Evolutionary conservation across 2,888 invertebrate genomes (phyloP).

Genomic region (Sarcophaga variegata): DNA sequence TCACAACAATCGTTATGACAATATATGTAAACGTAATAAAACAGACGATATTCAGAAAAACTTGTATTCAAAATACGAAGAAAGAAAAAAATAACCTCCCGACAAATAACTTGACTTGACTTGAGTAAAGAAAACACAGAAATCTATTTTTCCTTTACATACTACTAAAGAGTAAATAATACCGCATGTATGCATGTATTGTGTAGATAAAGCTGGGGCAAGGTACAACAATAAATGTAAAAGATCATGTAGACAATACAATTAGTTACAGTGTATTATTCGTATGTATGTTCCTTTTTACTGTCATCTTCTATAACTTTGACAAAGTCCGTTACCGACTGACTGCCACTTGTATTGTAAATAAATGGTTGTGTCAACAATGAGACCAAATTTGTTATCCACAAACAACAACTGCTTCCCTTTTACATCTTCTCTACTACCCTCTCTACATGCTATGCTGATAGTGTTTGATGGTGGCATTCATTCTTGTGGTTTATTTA

Average conservation of each 20-base stretch:
- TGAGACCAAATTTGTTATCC: constrained; percentile 8
- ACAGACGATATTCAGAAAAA: background rate
- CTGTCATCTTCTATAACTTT: background rate
- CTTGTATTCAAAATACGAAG: background rate
- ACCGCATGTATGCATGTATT: no score
- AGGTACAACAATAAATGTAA: background rate
- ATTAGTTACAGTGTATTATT: constrained; percentile 47
- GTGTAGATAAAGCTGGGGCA: no score
- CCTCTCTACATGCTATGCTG: background rate
- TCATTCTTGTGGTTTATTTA: constrained; percentile 13
- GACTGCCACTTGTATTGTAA: background rate
- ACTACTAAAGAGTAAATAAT: background rate
- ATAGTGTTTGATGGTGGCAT: background rate
- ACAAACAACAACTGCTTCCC: background rate
- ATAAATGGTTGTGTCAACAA: constrained; percentile 2
- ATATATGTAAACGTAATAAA: constrained; percentile 8
- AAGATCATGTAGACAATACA: constrained; percentile 20
- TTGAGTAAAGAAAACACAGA: no score
- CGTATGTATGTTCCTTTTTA: background rate
- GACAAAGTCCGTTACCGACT: background rate
- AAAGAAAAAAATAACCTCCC: background rate
- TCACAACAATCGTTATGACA: constrained; percentile 27
- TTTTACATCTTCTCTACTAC: background rate
- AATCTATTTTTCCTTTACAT: no score
- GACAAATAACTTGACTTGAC: background rate